Conservation (phyloP, 2,888 invertebrate genomes). For the Keiferia lycopersicella region DNA sequence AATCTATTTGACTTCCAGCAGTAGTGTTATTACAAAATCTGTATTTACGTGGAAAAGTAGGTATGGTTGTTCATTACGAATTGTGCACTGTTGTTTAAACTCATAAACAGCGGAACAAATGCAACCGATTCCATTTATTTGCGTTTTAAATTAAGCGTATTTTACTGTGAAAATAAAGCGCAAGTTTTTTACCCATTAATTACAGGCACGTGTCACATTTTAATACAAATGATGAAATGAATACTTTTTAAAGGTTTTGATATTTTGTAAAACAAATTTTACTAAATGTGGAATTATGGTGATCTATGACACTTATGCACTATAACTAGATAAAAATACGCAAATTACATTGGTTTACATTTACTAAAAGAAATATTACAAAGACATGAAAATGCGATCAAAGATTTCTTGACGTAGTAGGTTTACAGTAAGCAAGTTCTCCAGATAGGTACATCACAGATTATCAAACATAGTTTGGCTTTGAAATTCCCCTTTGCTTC, state of each 20-base stretch:
- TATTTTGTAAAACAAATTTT: neutral
- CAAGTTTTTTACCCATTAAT: neutral
- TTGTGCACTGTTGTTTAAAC: neutral
- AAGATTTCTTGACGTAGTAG: too few species aligned
- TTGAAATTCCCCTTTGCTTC: too few species aligned
- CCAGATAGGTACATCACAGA: too few species aligned
- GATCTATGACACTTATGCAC: neutral
- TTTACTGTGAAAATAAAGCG: neutral
- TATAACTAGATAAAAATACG: too few species aligned
- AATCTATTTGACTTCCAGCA: neutral
- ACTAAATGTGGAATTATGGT: neutral
- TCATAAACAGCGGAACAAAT: conserved; percentile 2
- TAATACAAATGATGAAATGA: neutral
- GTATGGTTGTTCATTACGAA: neutral
- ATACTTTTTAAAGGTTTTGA: neutral
- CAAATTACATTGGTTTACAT: too few species aligned
- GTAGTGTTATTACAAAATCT: neutral
- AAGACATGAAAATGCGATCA: too few species aligned
- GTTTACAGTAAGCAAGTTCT: too few species aligned
- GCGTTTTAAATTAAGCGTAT: conserved; percentile 1
- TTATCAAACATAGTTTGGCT: too few species aligned
- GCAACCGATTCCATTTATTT: conserved; percentile 8
- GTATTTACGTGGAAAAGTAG: neutral
- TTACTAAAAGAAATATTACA: too few species aligned
- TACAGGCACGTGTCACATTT: neutral